Evolutionary conservation across 2,797 vertebrate species (phyloP), one percentile per base, ranked within the genome.

Genomic region (Muscicapa striata): DNA sequence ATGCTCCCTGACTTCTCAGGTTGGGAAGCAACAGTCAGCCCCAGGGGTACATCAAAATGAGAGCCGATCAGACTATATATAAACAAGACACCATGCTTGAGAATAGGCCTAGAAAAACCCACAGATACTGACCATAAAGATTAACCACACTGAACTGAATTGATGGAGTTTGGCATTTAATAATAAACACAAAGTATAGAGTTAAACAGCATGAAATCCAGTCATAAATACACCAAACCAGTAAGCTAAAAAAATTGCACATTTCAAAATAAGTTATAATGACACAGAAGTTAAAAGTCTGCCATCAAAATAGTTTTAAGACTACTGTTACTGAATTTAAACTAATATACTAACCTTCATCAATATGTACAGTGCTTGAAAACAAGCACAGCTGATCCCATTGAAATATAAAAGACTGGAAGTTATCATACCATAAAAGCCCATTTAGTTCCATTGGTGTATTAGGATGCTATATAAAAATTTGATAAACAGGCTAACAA

Each of bases 121-220:
- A 87, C 9, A 69, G 49, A 85, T 48, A 23, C 64, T 64, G 36
- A 55, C 49, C 64, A 58, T 29, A 85, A 90, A 77, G 62, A 94
- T 17, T 78, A 78, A 91, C 49, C 89, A 91, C 85, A 55, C 15
- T 30, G n/a, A 86, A 78, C 6, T 52, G n/a, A 87, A 89, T 77
- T 74, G 54, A 67, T 17, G 48, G 43, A 69, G 24, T 49, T 91
- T 62, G 46, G 27, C 46, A 87, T 96, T 96, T 96, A 94, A 96
- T 93, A 82, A 91, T 48, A 76, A 82, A 90, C 63, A 85, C 21
- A 48, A 81, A 12, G 5, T 52, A 67, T 17, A 62, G 17, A 73
- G 58, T 73, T 83, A 75, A 93, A 36, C 63, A 89, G 48, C 72
- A 88, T 48, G 21, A 91, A 74, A 95, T 74, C 15, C 49, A 81